Percentiles rank a stretch among this genome's conserved stretches.
These are phyloP conservation scores for Lutraria lutraria DNA, from an alignment of 2,888 invertebrate genomes.

Conservation along the genomic window DNA sequence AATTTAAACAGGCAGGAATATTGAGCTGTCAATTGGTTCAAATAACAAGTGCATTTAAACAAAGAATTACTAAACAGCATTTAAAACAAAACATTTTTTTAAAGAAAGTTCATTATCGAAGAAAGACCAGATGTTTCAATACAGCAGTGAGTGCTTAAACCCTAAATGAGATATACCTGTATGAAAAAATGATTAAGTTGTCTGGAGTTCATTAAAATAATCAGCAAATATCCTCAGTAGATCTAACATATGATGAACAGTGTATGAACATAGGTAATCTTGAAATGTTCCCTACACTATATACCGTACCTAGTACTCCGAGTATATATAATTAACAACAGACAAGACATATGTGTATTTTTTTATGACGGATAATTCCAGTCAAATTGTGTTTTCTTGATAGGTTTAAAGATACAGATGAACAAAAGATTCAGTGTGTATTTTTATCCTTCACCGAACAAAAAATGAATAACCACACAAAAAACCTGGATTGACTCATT, in stretches of 20 bases:
- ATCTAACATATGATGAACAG: not conserved
- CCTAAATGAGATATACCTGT: too few relatives aligned
- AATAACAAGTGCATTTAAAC: too few relatives aligned
- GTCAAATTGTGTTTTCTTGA: not conserved
- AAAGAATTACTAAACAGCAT: too few relatives aligned
- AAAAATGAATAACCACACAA: too few relatives aligned
- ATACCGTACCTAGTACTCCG: not conserved
- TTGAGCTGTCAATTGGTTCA: too few relatives aligned
- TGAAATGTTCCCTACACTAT: not conserved
- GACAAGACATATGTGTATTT: conserved; percentile 1
- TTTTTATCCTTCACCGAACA: not conserved
- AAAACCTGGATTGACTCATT: not conserved
- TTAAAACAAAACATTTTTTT: too few relatives aligned
- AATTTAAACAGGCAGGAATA: too few relatives aligned
- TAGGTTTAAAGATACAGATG: not conserved
- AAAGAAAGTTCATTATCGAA: too few relatives aligned
- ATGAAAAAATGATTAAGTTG: too few relatives aligned
- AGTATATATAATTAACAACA: not conserved
- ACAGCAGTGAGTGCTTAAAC: too few relatives aligned
- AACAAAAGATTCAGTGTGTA: not conserved
- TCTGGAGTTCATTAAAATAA: not conserved
- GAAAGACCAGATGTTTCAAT: too few relatives aligned
- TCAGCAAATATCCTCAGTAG: not conserved
- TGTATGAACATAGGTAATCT: not conserved
- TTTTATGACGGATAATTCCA: not conserved